phyloP scores from a whole-genome alignment of 2,888 invertebrate species.

The Uloborus plumipes region DNA sequence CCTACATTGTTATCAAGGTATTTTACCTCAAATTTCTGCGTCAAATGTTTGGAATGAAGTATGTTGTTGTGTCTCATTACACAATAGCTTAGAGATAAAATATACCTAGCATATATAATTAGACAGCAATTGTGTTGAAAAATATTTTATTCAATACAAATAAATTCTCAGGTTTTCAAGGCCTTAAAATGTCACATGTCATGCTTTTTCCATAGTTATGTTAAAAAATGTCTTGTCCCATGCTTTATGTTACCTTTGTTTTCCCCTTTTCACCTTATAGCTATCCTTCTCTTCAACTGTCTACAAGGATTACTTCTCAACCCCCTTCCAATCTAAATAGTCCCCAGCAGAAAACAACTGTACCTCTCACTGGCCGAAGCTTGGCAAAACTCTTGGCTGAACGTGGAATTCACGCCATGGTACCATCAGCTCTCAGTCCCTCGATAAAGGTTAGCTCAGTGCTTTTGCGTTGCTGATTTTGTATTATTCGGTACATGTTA shows the following conservation, averaged over 20 bases:
- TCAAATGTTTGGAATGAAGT: too few species aligned
- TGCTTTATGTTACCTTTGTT: constrained; percentile 20
- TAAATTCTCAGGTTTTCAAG: too few species aligned
- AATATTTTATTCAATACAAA: too few species aligned
- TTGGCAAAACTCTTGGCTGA: constrained; percentile 84
- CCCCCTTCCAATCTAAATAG: constrained; percentile 65
- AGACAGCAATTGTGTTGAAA: too few species aligned
- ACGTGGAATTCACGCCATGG: constrained; percentile 81
- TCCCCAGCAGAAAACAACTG: constrained; percentile 73
- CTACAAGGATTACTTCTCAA: constrained; percentile 60
- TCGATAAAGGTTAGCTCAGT: constrained; percentile 49
- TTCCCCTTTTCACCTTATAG: constrained; percentile 45
- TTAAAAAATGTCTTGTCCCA: not conserved
- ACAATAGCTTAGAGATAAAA: too few species aligned
- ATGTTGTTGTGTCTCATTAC: too few species aligned
- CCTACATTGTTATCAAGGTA: too few species aligned
- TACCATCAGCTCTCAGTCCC: constrained; percentile 73
- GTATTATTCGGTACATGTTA: not conserved
- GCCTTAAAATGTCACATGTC: not conserved
- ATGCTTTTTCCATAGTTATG: constrained; percentile 9
- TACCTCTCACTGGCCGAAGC: constrained; percentile 80
- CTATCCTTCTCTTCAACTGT: constrained; percentile 64
- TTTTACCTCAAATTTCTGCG: too few species aligned
- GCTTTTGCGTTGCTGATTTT: constrained; percentile 15
- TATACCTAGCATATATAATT: too few species aligned